phyloP scores from a whole-genome alignment of 2,797 vertebrate genomes.

The Rhadinocentrus ornatus region DNA sequence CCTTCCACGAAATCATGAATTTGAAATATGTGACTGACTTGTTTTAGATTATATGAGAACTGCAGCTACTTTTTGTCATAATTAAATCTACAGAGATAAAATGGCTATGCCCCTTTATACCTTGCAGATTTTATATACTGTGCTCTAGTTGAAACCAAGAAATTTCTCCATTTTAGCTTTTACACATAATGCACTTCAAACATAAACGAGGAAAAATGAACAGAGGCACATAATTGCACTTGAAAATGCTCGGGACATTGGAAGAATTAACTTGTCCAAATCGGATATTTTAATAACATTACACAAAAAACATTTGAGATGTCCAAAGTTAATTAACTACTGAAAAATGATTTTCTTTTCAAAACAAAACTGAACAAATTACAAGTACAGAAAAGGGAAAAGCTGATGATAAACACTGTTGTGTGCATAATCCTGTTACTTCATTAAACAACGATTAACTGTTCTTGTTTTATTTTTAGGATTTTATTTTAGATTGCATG shows the following conservation, averaged over 20 bases:
- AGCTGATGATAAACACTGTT: conserved; percentile 49
- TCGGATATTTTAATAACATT: conserved; percentile 39
- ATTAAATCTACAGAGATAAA: conserved; percentile 28
- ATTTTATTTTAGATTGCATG: conserved; percentile 52
- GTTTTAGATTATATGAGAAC: conserved; percentile 13
- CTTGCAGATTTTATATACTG: conserved; percentile 21
- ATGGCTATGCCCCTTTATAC: conserved; percentile 1
- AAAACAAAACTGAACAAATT: conserved; percentile 49
- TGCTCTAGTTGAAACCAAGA: conserved; percentile 34
- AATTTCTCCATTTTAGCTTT: conserved; percentile 36
- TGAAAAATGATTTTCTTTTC: conserved; percentile 46
- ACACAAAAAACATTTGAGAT: conserved; percentile 21
- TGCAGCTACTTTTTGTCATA: conserved; percentile 12
- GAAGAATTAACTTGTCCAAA: conserved; percentile 28
- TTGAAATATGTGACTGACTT: conserved; percentile 14
- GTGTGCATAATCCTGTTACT: conserved; percentile 49
- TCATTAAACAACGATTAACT: conserved; percentile 66
- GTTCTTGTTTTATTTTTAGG: no score
- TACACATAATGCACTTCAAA: conserved; percentile 43
- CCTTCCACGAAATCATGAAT: conserved; percentile 8
- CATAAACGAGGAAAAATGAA: conserved; percentile 40
- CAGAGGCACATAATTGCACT: conserved; percentile 58
- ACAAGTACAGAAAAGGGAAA: conserved; percentile 40
- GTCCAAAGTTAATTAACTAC: conserved; percentile 55
- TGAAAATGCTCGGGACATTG: conserved; percentile 41